phyloP scores from a whole-genome alignment of 2,888 invertebrate genomes.

The Stictocephala bisonia region DNA sequence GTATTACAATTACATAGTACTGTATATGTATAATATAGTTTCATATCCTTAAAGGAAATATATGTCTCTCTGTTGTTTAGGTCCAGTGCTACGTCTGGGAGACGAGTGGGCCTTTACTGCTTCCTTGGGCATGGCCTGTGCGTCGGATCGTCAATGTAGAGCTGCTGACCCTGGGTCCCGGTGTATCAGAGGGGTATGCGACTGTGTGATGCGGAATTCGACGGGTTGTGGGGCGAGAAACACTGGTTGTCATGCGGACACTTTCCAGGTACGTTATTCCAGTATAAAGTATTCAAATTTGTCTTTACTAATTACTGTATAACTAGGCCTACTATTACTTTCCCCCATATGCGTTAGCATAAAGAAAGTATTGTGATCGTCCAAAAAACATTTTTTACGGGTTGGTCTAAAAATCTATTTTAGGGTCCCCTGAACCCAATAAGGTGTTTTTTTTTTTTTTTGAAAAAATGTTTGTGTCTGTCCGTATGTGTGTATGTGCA shows the following conservation, averaged over 20 bases:
- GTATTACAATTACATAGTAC: too few relatives aligned
- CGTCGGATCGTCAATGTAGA: constrained; percentile 81
- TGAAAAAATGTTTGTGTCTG: too few relatives aligned
- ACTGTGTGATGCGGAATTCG: constrained; percentile 73
- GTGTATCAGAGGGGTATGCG: constrained; percentile 81
- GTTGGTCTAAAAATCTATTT: too few relatives aligned
- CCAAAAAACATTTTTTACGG: too few relatives aligned
- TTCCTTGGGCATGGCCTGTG: constrained; percentile 82
- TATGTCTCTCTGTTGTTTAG: neutral
- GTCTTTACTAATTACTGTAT: too few relatives aligned
- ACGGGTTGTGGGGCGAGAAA: constrained; percentile 76
- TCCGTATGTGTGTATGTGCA: too few relatives aligned
- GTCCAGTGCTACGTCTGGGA: constrained; percentile 18
- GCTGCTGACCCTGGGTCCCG: constrained; percentile 81
- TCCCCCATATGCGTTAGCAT: too few relatives aligned
- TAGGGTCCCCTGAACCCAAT: too few relatives aligned
- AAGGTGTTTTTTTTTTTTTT: too few relatives aligned
- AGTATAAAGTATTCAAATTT: constrained; percentile 89
- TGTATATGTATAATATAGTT: neutral
- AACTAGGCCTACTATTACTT: too few relatives aligned
- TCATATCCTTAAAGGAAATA: neutral
- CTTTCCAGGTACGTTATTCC: constrained; percentile 77
- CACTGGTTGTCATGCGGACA: constrained; percentile 84
- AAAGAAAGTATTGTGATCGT: too few relatives aligned
- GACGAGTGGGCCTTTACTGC: constrained; percentile 64